These are phyloP conservation scores for Adelges cooleyi DNA, from an alignment of 1,140 invertebrate species.

Conservation along the genomic window DNA sequence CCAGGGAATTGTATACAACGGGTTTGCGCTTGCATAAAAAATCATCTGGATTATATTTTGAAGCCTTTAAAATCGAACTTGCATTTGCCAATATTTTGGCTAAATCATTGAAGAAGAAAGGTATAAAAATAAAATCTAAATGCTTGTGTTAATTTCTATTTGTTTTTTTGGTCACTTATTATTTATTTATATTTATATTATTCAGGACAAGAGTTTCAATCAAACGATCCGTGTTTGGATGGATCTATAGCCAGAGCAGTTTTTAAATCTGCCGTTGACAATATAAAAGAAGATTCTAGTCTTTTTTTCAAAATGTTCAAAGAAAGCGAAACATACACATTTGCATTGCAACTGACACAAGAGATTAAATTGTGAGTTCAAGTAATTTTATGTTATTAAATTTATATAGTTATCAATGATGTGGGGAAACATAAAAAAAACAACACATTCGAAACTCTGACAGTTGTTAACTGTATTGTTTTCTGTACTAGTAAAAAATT, in stretches of 20 bases:
- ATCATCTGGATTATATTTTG: not conserved
- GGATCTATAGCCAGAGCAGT: not conserved
- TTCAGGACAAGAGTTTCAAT: not conserved
- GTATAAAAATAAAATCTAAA: not conserved
- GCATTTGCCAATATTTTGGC: not conserved
- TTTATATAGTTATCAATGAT: too few species aligned
- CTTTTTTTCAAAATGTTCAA: slow-evolving; percentile 6
- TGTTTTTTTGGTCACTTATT: not conserved
- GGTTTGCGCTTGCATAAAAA: slow-evolving; percentile 2
- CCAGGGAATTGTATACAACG: slow-evolving; percentile 8
- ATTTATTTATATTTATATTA: not conserved
- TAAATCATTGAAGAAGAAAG: not conserved
- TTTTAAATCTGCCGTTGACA: not conserved
- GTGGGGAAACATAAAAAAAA: too few species aligned
- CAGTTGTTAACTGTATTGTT: too few species aligned
- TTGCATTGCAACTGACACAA: not conserved
- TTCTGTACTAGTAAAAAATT: too few species aligned
- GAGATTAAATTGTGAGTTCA: not conserved
- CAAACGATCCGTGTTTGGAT: not conserved
- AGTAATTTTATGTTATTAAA: too few species aligned
- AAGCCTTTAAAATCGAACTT: slow-evolving; percentile 20
- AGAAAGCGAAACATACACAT: not conserved
- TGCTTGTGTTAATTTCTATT: not conserved
- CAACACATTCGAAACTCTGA: too few species aligned
- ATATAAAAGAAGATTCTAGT: not conserved